Percentiles rank a stretch among this genome's conserved stretches.
These are phyloP conservation scores for Meteorus sp. DNA, from an alignment of 1,140 invertebrate genomes.

Conservation along the genomic window DNA sequence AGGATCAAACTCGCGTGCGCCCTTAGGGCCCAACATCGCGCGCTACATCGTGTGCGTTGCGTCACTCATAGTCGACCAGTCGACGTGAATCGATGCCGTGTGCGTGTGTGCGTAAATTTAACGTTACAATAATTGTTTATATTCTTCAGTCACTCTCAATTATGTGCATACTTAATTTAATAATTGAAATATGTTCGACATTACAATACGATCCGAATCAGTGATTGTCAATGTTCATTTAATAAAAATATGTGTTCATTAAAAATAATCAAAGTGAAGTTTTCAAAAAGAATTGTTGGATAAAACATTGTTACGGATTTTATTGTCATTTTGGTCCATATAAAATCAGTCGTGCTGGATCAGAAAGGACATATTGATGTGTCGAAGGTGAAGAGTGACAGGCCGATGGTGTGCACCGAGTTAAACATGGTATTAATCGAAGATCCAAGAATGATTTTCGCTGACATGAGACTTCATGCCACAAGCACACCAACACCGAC, in stretches of 20 bases:
- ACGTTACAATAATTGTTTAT: too few species aligned
- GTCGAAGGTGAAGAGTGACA: too few species aligned
- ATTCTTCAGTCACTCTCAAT: background rate
- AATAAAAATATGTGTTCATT: background rate
- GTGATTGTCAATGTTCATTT: background rate
- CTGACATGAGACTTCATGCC: slow-evolving; percentile 55
- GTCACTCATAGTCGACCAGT: slow-evolving; percentile 48
- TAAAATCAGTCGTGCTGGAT: slow-evolving; percentile 33
- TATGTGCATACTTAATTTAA: too few species aligned
- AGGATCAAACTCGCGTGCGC: too few species aligned
- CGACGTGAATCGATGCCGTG: slow-evolving; percentile 32
- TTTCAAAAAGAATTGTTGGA: background rate
- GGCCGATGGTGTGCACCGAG: too few species aligned
- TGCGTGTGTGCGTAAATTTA: slow-evolving; percentile 1
- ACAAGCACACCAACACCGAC: slow-evolving; percentile 55
- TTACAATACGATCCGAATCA: too few species aligned
- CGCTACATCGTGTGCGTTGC: slow-evolving; percentile 41
- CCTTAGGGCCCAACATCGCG: slow-evolving; percentile 43
- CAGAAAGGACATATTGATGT: slow-evolving; percentile 25
- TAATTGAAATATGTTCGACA: too few species aligned
- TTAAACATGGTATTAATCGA: slow-evolving; percentile 57
- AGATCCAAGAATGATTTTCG: slow-evolving; percentile 56
- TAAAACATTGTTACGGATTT: background rate
- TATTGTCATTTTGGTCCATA: background rate
- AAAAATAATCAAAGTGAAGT: background rate